Evolutionary conservation across 2,797 vertebrate genomes (phyloP).

Genomic region (Propithecus perrieri): DNA sequence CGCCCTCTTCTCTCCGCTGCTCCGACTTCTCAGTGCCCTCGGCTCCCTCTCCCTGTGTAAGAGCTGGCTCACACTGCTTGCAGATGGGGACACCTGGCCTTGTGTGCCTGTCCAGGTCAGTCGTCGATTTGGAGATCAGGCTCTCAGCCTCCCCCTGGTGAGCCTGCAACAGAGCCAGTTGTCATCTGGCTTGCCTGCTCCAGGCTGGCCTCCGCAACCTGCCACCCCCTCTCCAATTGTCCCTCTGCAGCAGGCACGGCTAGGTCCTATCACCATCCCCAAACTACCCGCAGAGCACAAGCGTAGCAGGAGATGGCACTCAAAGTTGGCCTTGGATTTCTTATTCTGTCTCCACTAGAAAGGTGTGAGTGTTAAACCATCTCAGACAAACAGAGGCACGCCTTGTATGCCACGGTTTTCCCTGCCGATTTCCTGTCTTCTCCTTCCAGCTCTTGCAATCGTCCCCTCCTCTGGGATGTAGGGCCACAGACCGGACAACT

Average conservation of each 20-base stretch:
- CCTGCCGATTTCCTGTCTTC: accelerated
- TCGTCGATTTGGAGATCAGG: no score
- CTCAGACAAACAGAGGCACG: accelerated
- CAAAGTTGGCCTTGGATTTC: not conserved
- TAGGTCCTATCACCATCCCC: not conserved
- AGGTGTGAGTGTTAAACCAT: accelerated
- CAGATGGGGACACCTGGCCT: not conserved
- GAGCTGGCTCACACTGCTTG: no score
- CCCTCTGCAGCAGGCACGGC: not conserved
- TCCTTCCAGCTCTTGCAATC: accelerated
- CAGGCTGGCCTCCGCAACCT: not conserved
- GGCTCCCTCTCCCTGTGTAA: no score
- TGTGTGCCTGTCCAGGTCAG: no score
- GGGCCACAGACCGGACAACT: accelerated
- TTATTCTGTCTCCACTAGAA: not conserved
- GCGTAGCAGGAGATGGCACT: accelerated
- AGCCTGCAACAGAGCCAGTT: not conserved
- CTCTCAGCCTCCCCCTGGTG: not conserved
- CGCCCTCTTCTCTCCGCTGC: accelerated
- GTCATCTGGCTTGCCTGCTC: accelerated
- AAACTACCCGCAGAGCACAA: accelerated
- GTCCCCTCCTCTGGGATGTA: not conserved
- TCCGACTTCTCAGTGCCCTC: not conserved
- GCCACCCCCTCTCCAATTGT: not conserved
- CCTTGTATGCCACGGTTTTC: accelerated